Base-by-base conservation (phyloP, 1,140 invertebrate genomes). In the Polypedilum pembai region DNA sequence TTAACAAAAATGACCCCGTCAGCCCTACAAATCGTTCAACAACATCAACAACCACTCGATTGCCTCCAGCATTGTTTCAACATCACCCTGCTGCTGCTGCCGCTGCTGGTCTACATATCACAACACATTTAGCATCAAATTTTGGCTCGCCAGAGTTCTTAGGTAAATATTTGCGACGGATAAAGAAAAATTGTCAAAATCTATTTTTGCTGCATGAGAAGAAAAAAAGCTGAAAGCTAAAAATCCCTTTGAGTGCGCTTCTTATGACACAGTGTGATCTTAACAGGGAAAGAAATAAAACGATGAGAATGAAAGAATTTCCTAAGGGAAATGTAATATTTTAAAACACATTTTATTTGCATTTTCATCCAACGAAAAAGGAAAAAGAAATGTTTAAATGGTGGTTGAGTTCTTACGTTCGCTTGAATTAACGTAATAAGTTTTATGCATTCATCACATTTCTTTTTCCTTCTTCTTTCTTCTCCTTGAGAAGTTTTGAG, bases 61-160 rank as follows among this genome's bases (percentile, higher is more conserved):
- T 83, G 80, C 81, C 80, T 75, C 77, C 79, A 33, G 83, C 82
- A 75, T 80, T 81, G 41, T 79, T 86, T 75, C 75, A 85, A 76
- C 85, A 85, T 77, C 85, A 86, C 79, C 85, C 84, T 18, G 85
- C 86, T 10, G 84, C 86, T 40, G 82, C n/a, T n/a, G n/a, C n/a
- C n/a, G n/a, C 85, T n/a, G 82, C 83, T 18, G 83, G 83, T 73
- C 89, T 83, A 83, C 88, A 84, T 82, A 86, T 83, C 79, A 86
- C 24, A 33, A 33, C 83, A 77, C 88, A 80, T 82, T 18, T 69
- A 69, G 65, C 65, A 69, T 18, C 65, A 69, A 69, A 69, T 69
- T 87, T 78, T 76, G 77, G 76, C 10, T 85, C 86, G 0, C 85
- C 87, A 0, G 91, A 92, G 79, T 90, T 93, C 78, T 85, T 93